Base-by-base conservation (phyloP, 2,888 invertebrate genomes). In the Hirudinaria manillensis region DNA sequence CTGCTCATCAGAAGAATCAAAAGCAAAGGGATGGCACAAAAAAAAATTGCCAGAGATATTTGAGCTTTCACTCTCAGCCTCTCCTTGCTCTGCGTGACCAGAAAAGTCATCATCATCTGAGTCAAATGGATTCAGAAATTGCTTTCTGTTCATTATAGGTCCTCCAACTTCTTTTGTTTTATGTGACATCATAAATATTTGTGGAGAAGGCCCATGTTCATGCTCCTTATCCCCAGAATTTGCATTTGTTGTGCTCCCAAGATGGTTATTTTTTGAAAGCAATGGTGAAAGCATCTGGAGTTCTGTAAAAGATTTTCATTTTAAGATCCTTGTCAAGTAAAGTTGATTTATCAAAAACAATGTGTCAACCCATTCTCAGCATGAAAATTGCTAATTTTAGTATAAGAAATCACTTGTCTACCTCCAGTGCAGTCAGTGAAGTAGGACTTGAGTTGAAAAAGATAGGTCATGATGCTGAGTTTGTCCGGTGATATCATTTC, bases 401-500 rank as follows among this genome's bases (percentile, higher is more conserved):
- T 29, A 24, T 34, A 32, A n/a, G 19, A 68, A 34, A 36, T 16
- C 2, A n/a, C 1, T n/a, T 34, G 19, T n/a, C n/a, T 68, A 32
- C n/a, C 68, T 6, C 68, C 34, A 36, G n/a, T 6, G 21, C 10
- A 92, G 3, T 87, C 94, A 10, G 94, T 95, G 84, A 96, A 96
- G 85, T 94, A 93, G 6, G 95, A 93, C 78, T 94, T 88, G 80
- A 97, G 88, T 88, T 97, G 96, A 86, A 96, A 94, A 77, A 97
- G 88, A 87, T 97, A 96, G 70, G 97, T 97, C 94, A 97, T 95
- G 75, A 93, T 95, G 78, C 94, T 93, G 78, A 97, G 88, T 86
- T 94, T 91, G 87, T 97, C 97, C n/a, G 96, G 96, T 81, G 93
- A 89, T 82, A 93, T 92, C 90, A 97, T 94, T 85, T 97, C 96